Conservation (phyloP, 2,888 invertebrate species). For the Dorcus hopei region DNA sequence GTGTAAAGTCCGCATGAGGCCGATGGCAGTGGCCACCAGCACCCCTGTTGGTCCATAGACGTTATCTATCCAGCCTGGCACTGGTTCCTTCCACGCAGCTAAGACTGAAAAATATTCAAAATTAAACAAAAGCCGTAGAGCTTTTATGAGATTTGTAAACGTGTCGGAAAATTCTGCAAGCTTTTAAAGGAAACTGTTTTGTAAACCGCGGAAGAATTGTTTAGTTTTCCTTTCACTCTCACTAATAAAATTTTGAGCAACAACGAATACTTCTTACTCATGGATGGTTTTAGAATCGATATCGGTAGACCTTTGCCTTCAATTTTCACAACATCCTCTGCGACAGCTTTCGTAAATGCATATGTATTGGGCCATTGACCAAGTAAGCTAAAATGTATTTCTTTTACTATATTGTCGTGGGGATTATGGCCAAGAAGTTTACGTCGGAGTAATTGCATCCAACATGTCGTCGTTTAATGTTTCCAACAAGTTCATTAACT, state of each 20-base stretch:
- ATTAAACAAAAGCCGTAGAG: too few species aligned
- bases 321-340: constrained; percentile 70
- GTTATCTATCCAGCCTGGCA: constrained; percentile 89
- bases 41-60: constrained; percentile 82
- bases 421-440: constrained; percentile 31
- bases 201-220: too few species aligned
- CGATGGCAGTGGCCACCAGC: constrained; percentile 71
- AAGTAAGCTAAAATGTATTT: constrained; percentile 55
- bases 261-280: constrained; percentile 55
- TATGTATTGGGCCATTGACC: constrained; percentile 87
- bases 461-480: constrained; percentile 53
- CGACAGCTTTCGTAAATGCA: constrained; percentile 86
- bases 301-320: constrained; percentile 70
- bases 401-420: not conserved
- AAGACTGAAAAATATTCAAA: constrained; percentile 50
- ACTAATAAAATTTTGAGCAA: too few species aligned
- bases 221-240: too few species aligned
- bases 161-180: too few species aligned
- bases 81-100: constrained; percentile 68
- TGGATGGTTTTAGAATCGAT: constrained; percentile 80
- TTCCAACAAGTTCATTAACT: constrained; percentile 53
- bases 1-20: constrained; percentile 71
- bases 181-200: too few species aligned
- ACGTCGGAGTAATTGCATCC: constrained; percentile 58
- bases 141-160: too few species aligned